Evolutionary conservation across 2,797 vertebrate species (phyloP).

Genomic region (Buceros bicornis): DNA sequence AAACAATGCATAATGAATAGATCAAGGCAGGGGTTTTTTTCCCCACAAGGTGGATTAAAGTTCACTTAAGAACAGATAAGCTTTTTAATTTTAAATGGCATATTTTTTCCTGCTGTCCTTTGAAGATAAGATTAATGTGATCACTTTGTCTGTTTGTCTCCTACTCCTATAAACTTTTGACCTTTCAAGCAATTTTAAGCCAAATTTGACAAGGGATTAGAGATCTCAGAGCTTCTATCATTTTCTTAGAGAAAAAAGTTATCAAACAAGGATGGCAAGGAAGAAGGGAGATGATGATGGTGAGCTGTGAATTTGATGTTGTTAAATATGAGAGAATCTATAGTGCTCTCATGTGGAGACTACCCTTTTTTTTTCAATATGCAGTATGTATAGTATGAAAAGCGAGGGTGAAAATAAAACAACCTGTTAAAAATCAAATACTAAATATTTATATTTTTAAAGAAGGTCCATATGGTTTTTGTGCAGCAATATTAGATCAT

Average conservation of each 20-base stretch:
- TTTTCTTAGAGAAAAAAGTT: background rate
- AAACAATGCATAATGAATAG: background rate
- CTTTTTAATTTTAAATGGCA: background rate
- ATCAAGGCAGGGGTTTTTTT: background rate
- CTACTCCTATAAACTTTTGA: background rate
- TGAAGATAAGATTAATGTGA: background rate
- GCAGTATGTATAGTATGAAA: background rate
- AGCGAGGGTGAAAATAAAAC: background rate
- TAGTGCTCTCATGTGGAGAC: background rate
- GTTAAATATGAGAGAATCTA: background rate
- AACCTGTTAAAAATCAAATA: background rate
- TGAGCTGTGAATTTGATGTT: background rate
- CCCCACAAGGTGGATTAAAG: background rate
- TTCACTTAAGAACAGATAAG: background rate
- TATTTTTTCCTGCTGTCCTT: background rate
- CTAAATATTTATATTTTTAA: background rate
- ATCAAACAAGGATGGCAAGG: background rate
- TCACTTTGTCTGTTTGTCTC: background rate
- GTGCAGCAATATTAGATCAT: background rate
- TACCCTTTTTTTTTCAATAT: background rate
- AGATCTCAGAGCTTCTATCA: background rate
- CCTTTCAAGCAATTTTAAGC: background rate
- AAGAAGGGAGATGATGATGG: background rate
- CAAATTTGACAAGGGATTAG: background rate
- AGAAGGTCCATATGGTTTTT: background rate